Evolutionary conservation across 2,797 vertebrate species (phyloP).

Genomic region (Neosalanx taihuensis): DNA sequence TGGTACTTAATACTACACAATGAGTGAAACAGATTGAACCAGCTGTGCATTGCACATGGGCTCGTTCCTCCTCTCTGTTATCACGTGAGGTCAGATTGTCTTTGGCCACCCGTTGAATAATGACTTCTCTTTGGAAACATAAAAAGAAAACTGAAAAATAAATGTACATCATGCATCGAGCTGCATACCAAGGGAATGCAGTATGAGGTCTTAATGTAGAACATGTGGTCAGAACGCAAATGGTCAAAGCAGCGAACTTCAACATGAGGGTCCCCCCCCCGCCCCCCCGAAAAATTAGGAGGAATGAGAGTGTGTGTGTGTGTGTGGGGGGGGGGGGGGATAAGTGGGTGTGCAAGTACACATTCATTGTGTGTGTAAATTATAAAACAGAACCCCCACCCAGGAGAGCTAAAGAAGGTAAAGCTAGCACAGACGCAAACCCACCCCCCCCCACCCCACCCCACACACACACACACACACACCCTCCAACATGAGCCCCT

Average conservation of each 20-base stretch:
- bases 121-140: constrained; percentile 5
- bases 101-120: background rate
- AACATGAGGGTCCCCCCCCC: constrained; percentile 76
- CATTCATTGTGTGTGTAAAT: constrained; percentile 46
- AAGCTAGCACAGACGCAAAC: constrained; percentile 77
- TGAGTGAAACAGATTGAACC: background rate
- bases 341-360: background rate
- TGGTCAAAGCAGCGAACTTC: constrained; percentile 83
- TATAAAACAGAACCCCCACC: constrained; percentile 82
- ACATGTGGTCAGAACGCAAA: constrained; percentile 83
- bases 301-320: constrained; percentile 62
- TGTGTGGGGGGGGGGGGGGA: background rate
- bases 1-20: background rate
- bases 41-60: background rate
- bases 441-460: background rate
- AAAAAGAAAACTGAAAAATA: background rate
- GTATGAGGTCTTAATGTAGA: constrained; percentile 77
- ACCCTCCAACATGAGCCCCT: constrained; percentile 15
- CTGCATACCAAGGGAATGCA: constrained; percentile 70
- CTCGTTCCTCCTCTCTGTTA: background rate
- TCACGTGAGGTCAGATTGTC: background rate
- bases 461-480: constrained; percentile 21
- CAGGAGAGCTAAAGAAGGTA: constrained; percentile 77
- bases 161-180: constrained; percentile 33
- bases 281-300: constrained; percentile 48